Conservation (phyloP, 2,888 invertebrate genomes). For the Brachypalpus laphriformis region DNA sequence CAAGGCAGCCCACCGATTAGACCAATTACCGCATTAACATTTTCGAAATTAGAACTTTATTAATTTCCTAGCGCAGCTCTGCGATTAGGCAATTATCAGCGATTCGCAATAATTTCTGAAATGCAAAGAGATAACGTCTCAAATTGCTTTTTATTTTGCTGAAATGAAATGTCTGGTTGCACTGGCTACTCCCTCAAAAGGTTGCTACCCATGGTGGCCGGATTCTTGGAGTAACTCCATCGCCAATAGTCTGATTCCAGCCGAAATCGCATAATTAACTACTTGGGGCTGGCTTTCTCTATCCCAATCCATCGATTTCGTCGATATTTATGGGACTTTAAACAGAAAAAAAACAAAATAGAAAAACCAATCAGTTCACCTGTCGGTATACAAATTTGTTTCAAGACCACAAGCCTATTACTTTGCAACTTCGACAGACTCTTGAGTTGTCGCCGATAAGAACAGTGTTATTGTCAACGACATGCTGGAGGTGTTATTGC, state of each 20-base stretch:
- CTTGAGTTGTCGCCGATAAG: slow-evolving; percentile 9
- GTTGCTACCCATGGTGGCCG: not conserved
- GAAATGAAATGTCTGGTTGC: no score
- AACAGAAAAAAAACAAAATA: not conserved
- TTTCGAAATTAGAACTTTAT: slow-evolving; percentile 33
- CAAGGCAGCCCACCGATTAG: slow-evolving; percentile 35
- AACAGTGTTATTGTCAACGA: not conserved
- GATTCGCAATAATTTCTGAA: slow-evolving; percentile 44
- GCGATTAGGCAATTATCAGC: slow-evolving; percentile 49
- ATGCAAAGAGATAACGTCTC: not conserved
- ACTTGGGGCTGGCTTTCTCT: slow-evolving; percentile 9
- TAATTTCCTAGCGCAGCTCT: slow-evolving; percentile 34
- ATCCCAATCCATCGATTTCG: slow-evolving; percentile 22
- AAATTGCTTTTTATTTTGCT: slow-evolving; percentile 37
- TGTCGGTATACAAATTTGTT: slow-evolving; percentile 28
- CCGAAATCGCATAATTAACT: slow-evolving; percentile 27
- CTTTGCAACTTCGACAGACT: slow-evolving; percentile 1
- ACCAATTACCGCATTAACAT: slow-evolving; percentile 61
- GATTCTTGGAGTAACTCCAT: slow-evolving; percentile 7
- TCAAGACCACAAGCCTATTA: slow-evolving; percentile 47
- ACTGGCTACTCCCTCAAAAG: slow-evolving; percentile 30
- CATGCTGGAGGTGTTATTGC: slow-evolving; percentile 23
- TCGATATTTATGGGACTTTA: slow-evolving; percentile 27
- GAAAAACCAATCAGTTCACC: slow-evolving; percentile 7
- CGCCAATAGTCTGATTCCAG: slow-evolving; percentile 30